Percentiles rank a stretch among this genome's conserved stretches.
These are phyloP conservation scores for Conomelus anceps DNA, from an alignment of 2,888 invertebrate species.

Conservation along the genomic window DNA sequence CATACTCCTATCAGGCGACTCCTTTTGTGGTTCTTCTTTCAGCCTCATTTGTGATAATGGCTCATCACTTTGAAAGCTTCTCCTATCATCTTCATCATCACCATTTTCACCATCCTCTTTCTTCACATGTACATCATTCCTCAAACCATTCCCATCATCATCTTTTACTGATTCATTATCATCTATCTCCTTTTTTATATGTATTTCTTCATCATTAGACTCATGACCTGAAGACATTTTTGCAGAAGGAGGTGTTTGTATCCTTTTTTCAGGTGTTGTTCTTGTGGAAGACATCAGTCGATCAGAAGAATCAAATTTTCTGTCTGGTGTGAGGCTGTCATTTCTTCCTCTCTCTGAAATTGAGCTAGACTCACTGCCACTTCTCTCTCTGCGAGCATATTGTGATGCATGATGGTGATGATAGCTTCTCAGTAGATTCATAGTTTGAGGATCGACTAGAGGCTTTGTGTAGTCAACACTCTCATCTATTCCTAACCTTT, in stretches of 20 bases:
- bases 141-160: slow-evolving; percentile 31
- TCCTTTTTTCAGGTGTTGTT: slow-evolving; percentile 62
- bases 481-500: slow-evolving; percentile 87
- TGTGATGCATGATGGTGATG: slow-evolving; percentile 53
- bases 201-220: slow-evolving; percentile 51
- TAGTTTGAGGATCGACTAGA: slow-evolving; percentile 78
- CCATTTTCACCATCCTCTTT: slow-evolving; percentile 46
- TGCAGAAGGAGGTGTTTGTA: slow-evolving; percentile 53
- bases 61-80: slow-evolving; percentile 33
- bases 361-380: slow-evolving; percentile 83
- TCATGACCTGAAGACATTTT: slow-evolving; percentile 38
- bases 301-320: slow-evolving; percentile 54
- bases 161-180: slow-evolving; percentile 36
- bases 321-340: slow-evolving; percentile 74
- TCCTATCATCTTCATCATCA: slow-evolving; percentile 43
- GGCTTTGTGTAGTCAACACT: slow-evolving; percentile 90
- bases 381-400: slow-evolving; percentile 58
- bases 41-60: slow-evolving; percentile 27
- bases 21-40: slow-evolving; percentile 28
- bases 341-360: slow-evolving; percentile 77
- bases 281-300: slow-evolving; percentile 55
- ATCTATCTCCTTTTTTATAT: slow-evolving; percentile 52
- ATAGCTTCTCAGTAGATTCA: slow-evolving; percentile 73
- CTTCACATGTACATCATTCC: slow-evolving; percentile 51
- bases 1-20: slow-evolving; percentile 24